Conservation (phyloP, 2,888 invertebrate species). For the Beris morrisii region DNA sequence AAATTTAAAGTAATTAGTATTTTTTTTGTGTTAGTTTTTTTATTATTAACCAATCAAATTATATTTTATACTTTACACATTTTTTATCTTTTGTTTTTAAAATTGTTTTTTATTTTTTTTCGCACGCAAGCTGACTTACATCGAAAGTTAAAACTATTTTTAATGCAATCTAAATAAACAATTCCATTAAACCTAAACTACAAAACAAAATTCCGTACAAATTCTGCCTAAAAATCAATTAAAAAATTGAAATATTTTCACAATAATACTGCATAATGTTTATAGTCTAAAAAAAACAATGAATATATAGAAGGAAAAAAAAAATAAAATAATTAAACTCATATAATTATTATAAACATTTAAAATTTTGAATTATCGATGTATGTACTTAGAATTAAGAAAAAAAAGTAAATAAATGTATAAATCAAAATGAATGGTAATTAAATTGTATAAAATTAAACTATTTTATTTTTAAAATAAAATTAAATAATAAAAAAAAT, state of each 20-base stretch:
- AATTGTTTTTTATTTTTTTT: too few relatives aligned
- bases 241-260: slow-evolving; percentile 6
- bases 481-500: slow-evolving; percentile 2
- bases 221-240: slow-evolving; percentile 11
- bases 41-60: too few relatives aligned
- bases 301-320: not conserved
- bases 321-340: not conserved
- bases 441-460: not conserved
- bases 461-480: not conserved
- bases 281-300: not conserved
- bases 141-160: too few relatives aligned
- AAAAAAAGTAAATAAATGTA: not conserved
- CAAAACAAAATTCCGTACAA: slow-evolving; percentile 11
- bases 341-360: slow-evolving; percentile 7
- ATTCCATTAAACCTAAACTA: too few relatives aligned
- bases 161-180: too few relatives aligned
- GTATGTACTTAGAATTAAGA: not conserved
- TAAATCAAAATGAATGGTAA: not conserved
- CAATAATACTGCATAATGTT: slow-evolving; percentile 1
- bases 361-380: not conserved
- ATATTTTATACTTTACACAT: too few relatives aligned
- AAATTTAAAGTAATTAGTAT: too few relatives aligned
- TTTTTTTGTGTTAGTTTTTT: too few relatives aligned
- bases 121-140: too few relatives aligned
- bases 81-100: too few relatives aligned